Conservation (phyloP, 2,888 invertebrate species). For the Chorisops tibialis region DNA sequence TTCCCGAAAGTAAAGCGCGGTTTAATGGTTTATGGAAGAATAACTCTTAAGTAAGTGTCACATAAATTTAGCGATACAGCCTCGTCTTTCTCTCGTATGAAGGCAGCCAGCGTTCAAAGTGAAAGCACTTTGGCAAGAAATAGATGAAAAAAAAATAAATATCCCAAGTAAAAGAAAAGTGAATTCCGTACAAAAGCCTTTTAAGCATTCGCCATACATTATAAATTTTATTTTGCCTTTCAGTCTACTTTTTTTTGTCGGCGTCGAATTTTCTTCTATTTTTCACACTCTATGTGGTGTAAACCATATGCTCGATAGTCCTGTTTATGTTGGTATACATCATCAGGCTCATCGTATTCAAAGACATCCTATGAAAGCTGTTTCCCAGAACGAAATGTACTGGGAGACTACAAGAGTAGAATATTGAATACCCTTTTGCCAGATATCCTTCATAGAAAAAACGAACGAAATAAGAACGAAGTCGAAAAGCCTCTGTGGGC, state of each 20-base stretch:
- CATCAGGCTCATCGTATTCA: constrained; percentile 16
- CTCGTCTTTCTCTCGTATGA: neutral
- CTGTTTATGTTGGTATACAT: constrained; percentile 21
- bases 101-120: neutral
- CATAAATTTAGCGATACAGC: constrained; percentile 36
- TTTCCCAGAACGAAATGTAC: neutral
- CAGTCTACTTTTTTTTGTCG: constrained; percentile 12
- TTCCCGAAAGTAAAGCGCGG: constrained; percentile 8
- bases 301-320: constrained; percentile 11
- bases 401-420: constrained; percentile 24
- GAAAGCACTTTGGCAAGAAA: neutral
- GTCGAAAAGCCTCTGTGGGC: constrained; percentile 15
- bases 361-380: constrained; percentile 12
- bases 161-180: constrained; percentile 4
- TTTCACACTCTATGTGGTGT: constrained; percentile 9
- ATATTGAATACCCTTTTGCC: constrained; percentile 30
- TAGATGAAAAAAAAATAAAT: neutral
- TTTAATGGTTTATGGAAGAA: constrained; percentile 39
- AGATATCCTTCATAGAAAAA: constrained; percentile 26
- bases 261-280: neutral
- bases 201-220: constrained; percentile 39
- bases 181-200: constrained; percentile 34
- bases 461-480: constrained; percentile 16
- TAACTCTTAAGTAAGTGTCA: constrained; percentile 40
- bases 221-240: constrained; percentile 37